Conservation (phyloP, 2,888 invertebrate species). For the Argyra leucocephala region DNA sequence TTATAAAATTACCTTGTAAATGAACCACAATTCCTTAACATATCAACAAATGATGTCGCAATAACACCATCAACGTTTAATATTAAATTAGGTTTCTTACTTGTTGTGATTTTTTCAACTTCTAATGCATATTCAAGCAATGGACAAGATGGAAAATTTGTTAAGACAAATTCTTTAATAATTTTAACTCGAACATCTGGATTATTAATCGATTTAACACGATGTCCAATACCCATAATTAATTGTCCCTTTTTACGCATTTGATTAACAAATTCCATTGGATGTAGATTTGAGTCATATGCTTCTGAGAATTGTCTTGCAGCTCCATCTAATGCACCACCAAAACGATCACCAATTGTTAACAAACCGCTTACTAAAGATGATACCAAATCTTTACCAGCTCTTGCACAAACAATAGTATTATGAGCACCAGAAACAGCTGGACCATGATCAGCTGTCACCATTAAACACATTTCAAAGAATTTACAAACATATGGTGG, state of each 20-base stretch:
- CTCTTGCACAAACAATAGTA: conserved; percentile 93
- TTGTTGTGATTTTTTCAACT: conserved; percentile 97
- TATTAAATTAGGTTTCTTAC: conserved; percentile 99
- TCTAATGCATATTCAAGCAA: conserved; percentile 92
- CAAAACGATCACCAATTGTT: conserved; percentile 97
- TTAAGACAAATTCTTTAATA: conserved; percentile 88
- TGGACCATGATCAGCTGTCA: conserved; percentile 97
- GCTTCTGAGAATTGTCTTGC: conserved; percentile 95
- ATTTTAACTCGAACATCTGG: conserved; percentile 97
- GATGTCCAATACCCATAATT: conserved; percentile 99
- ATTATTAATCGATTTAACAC: conserved; percentile 87
- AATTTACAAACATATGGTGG: conserved; percentile 93
- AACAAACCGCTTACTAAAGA: conserved; percentile 90
- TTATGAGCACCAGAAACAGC: conserved; percentile 98
- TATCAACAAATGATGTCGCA: conserved; percentile 93
- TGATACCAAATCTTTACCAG: conserved; percentile 95
- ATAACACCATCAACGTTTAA: conserved; percentile 98
- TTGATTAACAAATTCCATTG: conserved; percentile 96
- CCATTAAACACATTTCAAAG: conserved; percentile 97
- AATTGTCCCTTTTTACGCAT: conserved; percentile 95
- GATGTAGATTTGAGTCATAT: conserved; percentile 85
- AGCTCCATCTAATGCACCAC: conserved; percentile 96
- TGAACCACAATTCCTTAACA: conserved; percentile 85
- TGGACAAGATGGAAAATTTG: conserved; percentile 88
- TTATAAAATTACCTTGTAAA: conserved; percentile 65